Conservation (phyloP, 2,888 invertebrate species). For the Apoda limacodes region DNA sequence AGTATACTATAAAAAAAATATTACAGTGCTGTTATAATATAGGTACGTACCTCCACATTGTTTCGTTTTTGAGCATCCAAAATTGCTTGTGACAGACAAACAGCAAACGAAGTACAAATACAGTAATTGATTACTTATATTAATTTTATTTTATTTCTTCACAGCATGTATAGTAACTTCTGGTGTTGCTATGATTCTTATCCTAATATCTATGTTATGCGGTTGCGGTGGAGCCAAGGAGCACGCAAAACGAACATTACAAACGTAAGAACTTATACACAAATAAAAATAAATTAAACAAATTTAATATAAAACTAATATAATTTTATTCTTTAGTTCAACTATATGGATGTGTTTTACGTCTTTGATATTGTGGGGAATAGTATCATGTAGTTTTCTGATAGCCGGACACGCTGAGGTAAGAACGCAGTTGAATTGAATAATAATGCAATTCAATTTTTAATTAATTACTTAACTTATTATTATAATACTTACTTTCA, state of each 20-base stretch:
- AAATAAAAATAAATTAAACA: no score
- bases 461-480: background rate
- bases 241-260: constrained; percentile 49
- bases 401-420: constrained; percentile 75
- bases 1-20: no score
- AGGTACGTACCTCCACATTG: no score
- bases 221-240: constrained; percentile 51
- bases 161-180: constrained; percentile 48
- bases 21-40: no score
- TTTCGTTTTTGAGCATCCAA: no score
- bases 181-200: constrained; percentile 50
- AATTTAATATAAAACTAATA: no score
- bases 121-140: no score
- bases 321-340: no score
- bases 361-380: constrained; percentile 71
- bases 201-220: constrained; percentile 62
- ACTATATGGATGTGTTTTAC: constrained; percentile 68
- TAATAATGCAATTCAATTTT: no score
- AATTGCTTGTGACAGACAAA: no score
- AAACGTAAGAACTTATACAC: constrained; percentile 41
- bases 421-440: constrained; percentile 20
- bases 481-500: background rate
- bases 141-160: no score
- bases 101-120: no score
- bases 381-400: constrained; percentile 68